Percentiles rank a stretch among this genome's conserved stretches.
phyloP scores from a whole-genome alignment of 1,140 invertebrate genomes.

The Drosophila bifasciata region DNA sequence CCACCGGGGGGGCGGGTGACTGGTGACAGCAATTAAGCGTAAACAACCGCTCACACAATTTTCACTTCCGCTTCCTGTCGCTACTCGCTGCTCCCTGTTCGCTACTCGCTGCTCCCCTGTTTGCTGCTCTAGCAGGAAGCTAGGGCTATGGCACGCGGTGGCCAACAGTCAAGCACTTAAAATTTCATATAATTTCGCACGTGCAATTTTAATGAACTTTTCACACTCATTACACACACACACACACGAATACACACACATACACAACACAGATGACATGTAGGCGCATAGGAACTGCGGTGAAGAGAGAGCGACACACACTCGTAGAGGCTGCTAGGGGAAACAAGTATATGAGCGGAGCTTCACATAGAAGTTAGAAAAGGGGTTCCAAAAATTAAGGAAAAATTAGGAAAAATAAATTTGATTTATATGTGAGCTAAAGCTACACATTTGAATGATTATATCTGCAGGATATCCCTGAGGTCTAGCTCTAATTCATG shows the following conservation, averaged over 20 bases:
- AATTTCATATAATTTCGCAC: conserved; percentile 74
- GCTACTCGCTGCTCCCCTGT: background rate
- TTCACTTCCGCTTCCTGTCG: conserved; percentile 33
- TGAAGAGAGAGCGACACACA: no score
- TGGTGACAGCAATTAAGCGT: conserved; percentile 51
- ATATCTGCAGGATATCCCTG: no score
- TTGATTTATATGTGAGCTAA: no score
- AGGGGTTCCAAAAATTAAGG: no score
- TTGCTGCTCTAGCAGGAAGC: conserved; percentile 20
- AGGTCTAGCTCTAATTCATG: no score
- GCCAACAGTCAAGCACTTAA: conserved; percentile 64
- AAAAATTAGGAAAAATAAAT: no score
- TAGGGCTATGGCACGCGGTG: conserved; percentile 17
- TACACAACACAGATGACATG: no score
- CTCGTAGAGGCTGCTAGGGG: no score
- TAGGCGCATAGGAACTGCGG: no score
- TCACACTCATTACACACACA: conserved; percentile 73
- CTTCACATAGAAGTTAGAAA: no score
- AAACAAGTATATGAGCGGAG: no score
- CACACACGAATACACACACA: conserved; percentile 29
- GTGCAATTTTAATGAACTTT: conserved; percentile 80
- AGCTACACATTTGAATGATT: no score
- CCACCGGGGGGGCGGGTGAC: background rate
- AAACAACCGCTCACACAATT: conserved; percentile 55
- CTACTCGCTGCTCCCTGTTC: conserved; percentile 1